Evolutionary conservation across 2,113 vertebrate species (phyloP), one percentile per base, ranked within the genome.

Genomic region (Mastomys natalensis): DNA sequence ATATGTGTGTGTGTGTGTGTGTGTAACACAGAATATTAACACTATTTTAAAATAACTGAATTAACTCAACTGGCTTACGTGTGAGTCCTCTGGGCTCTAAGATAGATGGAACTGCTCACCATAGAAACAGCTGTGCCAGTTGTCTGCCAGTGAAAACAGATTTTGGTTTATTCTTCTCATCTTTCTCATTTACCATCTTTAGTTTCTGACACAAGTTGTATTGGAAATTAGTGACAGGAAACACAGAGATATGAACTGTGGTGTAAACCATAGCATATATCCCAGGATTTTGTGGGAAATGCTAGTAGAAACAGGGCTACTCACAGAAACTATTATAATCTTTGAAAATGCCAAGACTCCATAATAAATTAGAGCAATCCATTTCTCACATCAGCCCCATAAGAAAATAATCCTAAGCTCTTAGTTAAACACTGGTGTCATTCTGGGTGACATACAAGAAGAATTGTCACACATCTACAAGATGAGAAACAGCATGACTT

Each of bases 291-390:
- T 66, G 62, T 51, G 76, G 77, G 78, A 85, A 53, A 48, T 95
- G 72, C 43, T 90, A 95, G 82, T 81, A 72, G 96, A 96, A 88
- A 40, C 43, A 93, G 87, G 85, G 90, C 96, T 93, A 97, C 89
- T 96, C 87, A 95, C 45, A 95, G 95, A 96, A 97, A 96, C 68
- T 93, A 95, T 92, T 95, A 87, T 17, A 94, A 76, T 85, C 77
- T 93, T 96, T 90, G 87, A 74, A 82, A 72, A 89, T 86, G 90
- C 94, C 87, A 96, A 93, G 95, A 92, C 58, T 81, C 96, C n/a
- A 73, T 90, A 94, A 95, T 93, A 91, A 85, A 94, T 94, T 95
- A 84, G 43, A 97, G 3, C 34, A 94, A 12, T 78, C 91, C 53
- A 55, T 94, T 92, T 51, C 53, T 93, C 45, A 53, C 77, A 89